Conservation (phyloP, 2,797 vertebrate genomes). For the Choloepus didactylus region DNA sequence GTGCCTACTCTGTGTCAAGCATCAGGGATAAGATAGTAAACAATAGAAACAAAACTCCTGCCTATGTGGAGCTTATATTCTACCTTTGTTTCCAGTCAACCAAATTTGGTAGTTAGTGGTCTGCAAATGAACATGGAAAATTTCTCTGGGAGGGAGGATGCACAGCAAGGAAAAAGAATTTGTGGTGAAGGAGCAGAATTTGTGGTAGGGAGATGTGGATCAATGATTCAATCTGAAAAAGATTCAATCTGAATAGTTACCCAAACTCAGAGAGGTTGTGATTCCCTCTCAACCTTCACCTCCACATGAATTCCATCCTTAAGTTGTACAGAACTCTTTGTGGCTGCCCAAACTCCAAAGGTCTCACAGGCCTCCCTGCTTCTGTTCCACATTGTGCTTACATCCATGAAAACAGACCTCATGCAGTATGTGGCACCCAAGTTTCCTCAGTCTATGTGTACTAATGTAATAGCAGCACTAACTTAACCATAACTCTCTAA, state of each 20-base stretch:
- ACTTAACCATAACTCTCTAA: background rate
- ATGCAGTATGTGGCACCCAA: background rate
- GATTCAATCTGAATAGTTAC: background rate
- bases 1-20: background rate
- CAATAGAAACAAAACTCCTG: background rate
- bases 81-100: background rate
- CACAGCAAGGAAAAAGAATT: background rate
- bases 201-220: background rate
- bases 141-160: background rate
- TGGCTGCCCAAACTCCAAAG: background rate
- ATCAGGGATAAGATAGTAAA: background rate
- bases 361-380: background rate
- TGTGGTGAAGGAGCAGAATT: background rate
- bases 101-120: background rate
- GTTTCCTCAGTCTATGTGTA: background rate
- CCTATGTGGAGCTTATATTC: background rate
- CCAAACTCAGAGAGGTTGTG: background rate
- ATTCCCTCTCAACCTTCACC: background rate
- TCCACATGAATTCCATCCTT: fast-evolving
- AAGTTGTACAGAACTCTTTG: background rate
- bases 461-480: background rate
- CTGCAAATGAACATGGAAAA: background rate
- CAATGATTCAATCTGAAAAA: background rate
- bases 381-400: background rate
- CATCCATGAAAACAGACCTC: background rate